phyloP scores from a whole-genome alignment of 2,888 invertebrate species.

The Cosmopolites sordidus region DNA sequence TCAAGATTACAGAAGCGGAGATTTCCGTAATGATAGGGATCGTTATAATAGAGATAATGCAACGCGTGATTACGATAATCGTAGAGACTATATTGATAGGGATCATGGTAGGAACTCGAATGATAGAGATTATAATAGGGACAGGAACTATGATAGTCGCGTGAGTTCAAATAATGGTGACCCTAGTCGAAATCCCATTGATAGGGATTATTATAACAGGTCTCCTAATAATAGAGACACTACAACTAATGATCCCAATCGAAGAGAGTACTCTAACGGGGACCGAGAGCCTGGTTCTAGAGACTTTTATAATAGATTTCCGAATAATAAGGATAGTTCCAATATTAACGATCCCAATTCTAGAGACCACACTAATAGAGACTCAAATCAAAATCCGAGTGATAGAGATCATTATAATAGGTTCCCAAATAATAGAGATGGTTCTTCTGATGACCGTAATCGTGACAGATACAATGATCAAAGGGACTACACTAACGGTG shows the following conservation, averaged over 20 bases:
- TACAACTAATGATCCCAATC: neutral
- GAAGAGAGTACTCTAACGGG: too few relatives aligned
- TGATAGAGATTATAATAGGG: slow-evolving; percentile 11
- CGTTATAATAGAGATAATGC: neutral
- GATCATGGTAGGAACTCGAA: slow-evolving; percentile 1
- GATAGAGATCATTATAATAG: neutral
- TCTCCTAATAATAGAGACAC: slow-evolving; percentile 5
- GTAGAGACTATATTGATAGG: neutral
- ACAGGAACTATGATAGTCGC: too few relatives aligned
- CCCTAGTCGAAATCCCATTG: slow-evolving; percentile 4
- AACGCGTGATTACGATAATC: neutral
- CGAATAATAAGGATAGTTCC: neutral
- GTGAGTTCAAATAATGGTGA: too few relatives aligned
- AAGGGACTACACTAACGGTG: neutral
- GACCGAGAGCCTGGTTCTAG: too few relatives aligned
- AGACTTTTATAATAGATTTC: neutral
- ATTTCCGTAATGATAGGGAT: neutral
- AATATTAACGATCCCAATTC: neutral
- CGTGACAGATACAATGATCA: neutral
- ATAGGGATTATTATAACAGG: slow-evolving; percentile 10
- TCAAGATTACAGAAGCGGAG: too few relatives aligned
- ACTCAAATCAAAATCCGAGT: slow-evolving; percentile 2
- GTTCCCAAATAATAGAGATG: neutral
- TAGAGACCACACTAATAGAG: slow-evolving; percentile 1
- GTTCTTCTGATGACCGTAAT: neutral